Base-by-base conservation (phyloP, 2,888 invertebrate genomes). In the Merodon equestris region DNA sequence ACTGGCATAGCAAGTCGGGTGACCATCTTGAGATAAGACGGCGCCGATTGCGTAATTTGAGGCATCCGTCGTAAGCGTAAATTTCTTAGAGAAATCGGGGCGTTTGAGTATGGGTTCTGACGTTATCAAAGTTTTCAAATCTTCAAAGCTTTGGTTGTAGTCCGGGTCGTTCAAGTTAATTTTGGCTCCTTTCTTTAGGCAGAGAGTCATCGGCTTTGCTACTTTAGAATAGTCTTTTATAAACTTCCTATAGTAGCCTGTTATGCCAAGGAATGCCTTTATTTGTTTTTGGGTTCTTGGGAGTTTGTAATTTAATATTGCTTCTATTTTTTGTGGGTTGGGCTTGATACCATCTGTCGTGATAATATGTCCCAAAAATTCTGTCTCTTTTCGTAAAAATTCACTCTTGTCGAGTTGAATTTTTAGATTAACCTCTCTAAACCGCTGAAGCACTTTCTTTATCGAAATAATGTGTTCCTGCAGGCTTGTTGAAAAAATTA, bases 321-420 rank as follows among this genome's bases (percentile, higher is more conserved):
- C 27, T 27, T 2, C 27, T 2, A 27, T 27, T 7, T 27, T 27
- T 4, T 27, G 2, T 7, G 17, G 17, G 17, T 17, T 47, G 2
- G 47, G 47, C 9, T 47, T 47, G 1, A 47, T 10, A 17, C 13
- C 42, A 1, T 9, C n/a, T n/a, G 13, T 9, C 1, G 47, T 17
- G 3, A 47, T 1, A 9, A 47, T 17, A 17, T 47, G 47, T 1
- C 84, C 84, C 1, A 85, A 45, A 42, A 74, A 84, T 10, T 77
- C 71, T 0, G 83, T 67, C 56, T 57, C 14, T 67, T 45, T 45
- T 42, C 19, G 36, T 1, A 56, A 17, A 53, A 67, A 81, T 9
- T 50, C 48, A 13, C 54, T 56, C 50, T 82, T 82, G 44, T 74
- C 71, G 1, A 81, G 12, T 48, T 82, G 82, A 0, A 82, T 12